Percentiles rank a stretch among this genome's conserved stretches.
These are phyloP conservation scores for Tachysurus fulvidraco DNA, from an alignment of 2,113 vertebrate genomes.

Conservation along the genomic window DNA sequence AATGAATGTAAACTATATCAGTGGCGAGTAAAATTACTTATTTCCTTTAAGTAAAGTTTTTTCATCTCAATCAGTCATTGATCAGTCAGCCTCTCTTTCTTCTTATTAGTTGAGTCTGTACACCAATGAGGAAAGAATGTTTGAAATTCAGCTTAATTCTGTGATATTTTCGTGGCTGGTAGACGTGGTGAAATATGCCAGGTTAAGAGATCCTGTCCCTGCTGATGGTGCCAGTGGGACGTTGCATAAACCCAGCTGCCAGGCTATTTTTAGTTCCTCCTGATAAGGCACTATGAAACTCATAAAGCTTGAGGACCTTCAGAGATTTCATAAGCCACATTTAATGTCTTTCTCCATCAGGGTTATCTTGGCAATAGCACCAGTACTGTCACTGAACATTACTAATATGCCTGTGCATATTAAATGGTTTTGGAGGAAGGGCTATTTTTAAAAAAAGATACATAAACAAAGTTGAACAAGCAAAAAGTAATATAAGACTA, in stretches of 20 bases:
- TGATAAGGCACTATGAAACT: slow-evolving; percentile 60
- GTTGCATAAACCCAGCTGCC: slow-evolving; percentile 48
- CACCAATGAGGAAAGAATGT: neutral
- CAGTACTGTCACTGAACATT: slow-evolving; percentile 30
- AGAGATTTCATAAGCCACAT: slow-evolving; percentile 64
- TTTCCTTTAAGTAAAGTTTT: neutral
- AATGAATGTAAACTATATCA: neutral
- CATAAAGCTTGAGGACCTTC: slow-evolving; percentile 59
- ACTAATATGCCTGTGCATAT: neutral
- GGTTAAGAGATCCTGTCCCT: slow-evolving; percentile 62
- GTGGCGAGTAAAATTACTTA: neutral
- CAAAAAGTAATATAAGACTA: neutral
- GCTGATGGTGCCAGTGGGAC: slow-evolving; percentile 55
- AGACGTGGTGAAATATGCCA: slow-evolving; percentile 36
- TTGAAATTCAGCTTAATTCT: slow-evolving; percentile 54
- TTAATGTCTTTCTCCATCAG: slow-evolving; percentile 52
- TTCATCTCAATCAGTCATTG: neutral
- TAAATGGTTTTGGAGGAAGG: neutral
- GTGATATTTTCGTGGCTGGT: slow-evolving; percentile 55
- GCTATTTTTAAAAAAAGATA: neutral
- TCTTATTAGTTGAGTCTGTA: neutral
- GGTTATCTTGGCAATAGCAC: slow-evolving; percentile 42
- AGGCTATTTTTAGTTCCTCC: slow-evolving; percentile 66
- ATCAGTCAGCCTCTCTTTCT: neutral
- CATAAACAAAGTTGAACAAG: neutral